Percentiles rank a stretch among this genome's conserved stretches.
Evolutionary conservation across 2,113 vertebrate genomes (phyloP).

Genomic region (Microtus ochrogaster): DNA sequence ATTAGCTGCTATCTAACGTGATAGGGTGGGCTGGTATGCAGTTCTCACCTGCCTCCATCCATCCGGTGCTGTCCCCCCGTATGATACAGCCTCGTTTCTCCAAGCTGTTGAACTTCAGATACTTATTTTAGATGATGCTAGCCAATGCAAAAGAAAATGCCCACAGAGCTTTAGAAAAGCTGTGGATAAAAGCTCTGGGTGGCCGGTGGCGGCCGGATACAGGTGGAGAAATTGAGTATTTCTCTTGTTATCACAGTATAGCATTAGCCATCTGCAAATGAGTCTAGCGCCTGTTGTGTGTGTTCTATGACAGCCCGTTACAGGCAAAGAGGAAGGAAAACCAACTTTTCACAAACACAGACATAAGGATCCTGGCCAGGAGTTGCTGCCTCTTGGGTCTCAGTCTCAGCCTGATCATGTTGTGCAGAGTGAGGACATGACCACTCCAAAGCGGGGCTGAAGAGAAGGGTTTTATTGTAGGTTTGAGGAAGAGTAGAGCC

Average conservation of each 20-base stretch:
- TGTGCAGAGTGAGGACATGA: background rate
- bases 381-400: background rate
- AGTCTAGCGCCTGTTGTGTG: background rate
- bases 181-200: background rate
- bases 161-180: background rate
- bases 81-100: background rate
- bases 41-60: background rate
- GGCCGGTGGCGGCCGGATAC: fast-evolving
- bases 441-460: fast-evolving
- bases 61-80: background rate
- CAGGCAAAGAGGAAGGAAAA: background rate
- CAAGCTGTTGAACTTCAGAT: background rate
- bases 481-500: background rate
- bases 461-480: background rate
- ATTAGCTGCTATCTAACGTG: constrained; percentile 64
- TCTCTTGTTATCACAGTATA: background rate
- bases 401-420: background rate
- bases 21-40: constrained; percentile 45
- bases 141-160: background rate
- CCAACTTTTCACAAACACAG: background rate
- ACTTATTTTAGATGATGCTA: background rate
- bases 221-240: constrained; percentile 30
- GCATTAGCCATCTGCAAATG: background rate
- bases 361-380: too few relatives aligned
- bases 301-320: background rate